These are phyloP conservation scores for Argyresthia albistria DNA, from an alignment of 2,888 invertebrate genomes.

Conservation along the genomic window DNA sequence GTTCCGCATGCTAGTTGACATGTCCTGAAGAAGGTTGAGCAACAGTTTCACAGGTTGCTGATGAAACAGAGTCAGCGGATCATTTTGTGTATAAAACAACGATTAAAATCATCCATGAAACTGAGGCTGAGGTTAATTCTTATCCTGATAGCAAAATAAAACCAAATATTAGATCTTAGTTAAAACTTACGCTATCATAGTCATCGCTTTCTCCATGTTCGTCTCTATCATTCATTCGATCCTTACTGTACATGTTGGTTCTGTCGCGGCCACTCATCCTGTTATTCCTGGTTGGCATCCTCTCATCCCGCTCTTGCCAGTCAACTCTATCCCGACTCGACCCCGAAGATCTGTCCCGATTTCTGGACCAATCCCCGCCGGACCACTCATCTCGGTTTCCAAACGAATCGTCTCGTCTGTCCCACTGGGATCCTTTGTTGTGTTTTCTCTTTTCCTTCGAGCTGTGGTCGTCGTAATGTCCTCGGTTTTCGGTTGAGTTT, in stretches of 20 bases:
- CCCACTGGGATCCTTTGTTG: conserved; percentile 17
- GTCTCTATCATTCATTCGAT: conserved; percentile 21
- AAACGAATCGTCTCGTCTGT: conserved; percentile 13
- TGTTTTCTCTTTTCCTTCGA: conserved; percentile 27
- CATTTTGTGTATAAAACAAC: too few relatives aligned
- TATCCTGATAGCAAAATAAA: not conserved
- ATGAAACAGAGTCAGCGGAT: too few relatives aligned
- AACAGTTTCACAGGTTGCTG: too few relatives aligned
- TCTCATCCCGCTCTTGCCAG: conserved; percentile 18
- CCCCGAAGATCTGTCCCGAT: not conserved
- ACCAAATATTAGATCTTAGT: not conserved
- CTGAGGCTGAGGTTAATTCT: too few relatives aligned
- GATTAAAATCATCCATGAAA: too few relatives aligned
- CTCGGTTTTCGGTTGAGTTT: conserved; percentile 26
- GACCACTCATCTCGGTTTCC: conserved; percentile 14
- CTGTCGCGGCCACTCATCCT: not conserved
- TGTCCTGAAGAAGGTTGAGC: conserved; percentile 19
- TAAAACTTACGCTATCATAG: conserved; percentile 34
- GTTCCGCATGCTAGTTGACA: conserved; percentile 16
- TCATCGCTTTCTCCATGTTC: conserved; percentile 33
- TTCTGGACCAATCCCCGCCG: conserved; percentile 7
- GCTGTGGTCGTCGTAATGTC: conserved; percentile 27
- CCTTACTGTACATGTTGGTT: conserved; percentile 7
- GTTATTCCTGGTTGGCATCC: conserved; percentile 3
- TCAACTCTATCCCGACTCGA: not conserved